Base-by-base conservation (phyloP, 2,113 vertebrate genomes). In the Dasyprocta punctata region DNA sequence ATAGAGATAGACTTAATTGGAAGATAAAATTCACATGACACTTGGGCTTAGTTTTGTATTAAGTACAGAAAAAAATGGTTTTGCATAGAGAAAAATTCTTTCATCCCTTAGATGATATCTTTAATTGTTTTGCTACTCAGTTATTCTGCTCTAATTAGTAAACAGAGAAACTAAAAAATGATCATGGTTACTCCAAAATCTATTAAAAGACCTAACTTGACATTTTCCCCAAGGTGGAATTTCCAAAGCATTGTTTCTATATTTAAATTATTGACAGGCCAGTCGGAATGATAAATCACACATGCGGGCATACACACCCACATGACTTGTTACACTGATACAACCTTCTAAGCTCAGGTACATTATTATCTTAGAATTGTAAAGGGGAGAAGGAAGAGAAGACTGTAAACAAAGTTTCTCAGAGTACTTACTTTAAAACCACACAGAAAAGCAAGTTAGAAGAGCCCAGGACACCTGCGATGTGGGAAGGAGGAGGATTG, bases 1-100 rank as follows among this genome's bases (percentile, higher is more conserved):
- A 85, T 47, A 86, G 36, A 83, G 88, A 94, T 67, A 92, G 78
- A 89, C 93, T 71, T 95, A 95, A 92, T 77, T 71, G 61, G 58
- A 82, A 71, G 54, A 75, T 36, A 69, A 81, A 90, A 96, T 88
- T 82, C 83, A 93, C 84, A 91, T 60, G 65, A 85, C 52, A 82
- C 12, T 89, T 63, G 33, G 52, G 38, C 65, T 71, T 89, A 61
- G 33, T 61, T 95, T 95, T 75, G 5, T 4, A 13, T 49, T 77
- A 90, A 94, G 49, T 56, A 41, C 49, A 71, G 24, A 5, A 65
- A 47, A 41, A 87, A 81, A 1, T 56, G 30, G 22, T 81, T 95
- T 65, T 38, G 16, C 20, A 67, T 14, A 91, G 58, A 95, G 36
- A 92, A 91, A 89, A n/a, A 4, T 54, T 28, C 61, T 90, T 89